Conservation (phyloP, 2,797 vertebrate genomes). For the Pelodytes ibericus region DNA sequence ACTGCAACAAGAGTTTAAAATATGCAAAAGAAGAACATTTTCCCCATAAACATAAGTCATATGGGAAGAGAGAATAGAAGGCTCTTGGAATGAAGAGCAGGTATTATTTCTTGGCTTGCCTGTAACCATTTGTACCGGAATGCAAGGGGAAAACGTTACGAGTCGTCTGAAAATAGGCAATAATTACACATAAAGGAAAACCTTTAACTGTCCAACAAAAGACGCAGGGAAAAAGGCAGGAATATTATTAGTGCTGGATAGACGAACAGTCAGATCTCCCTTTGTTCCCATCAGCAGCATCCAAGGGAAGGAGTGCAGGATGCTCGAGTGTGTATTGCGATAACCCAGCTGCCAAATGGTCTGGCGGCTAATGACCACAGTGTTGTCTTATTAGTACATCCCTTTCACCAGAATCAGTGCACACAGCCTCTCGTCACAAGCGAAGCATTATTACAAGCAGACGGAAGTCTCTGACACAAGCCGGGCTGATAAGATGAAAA, state of each 20-base stretch:
- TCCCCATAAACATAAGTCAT: background rate
- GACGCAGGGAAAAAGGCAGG: conserved; percentile 22
- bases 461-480: conserved; percentile 26
- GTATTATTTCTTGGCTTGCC: background rate
- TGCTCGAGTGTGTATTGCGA: conserved; percentile 16
- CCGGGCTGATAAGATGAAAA: conserved; percentile 39
- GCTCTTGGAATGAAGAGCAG: background rate
- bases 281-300: conserved; percentile 36
- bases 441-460: conserved; percentile 28
- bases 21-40: background rate
- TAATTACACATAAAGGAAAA: conserved; percentile 41
- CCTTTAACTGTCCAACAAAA: conserved; percentile 4
- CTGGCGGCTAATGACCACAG: conserved; percentile 33
- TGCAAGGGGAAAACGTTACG: conserved; percentile 13
- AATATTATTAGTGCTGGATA: conserved; percentile 40
- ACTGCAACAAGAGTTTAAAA: background rate
- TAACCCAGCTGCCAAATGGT: conserved; percentile 14
- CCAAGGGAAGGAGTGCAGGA: conserved; percentile 26
- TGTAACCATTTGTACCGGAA: background rate
- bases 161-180: conserved; percentile 18
- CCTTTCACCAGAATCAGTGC: conserved; percentile 38
- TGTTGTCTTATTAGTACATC: conserved; percentile 35
- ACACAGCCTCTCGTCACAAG: conserved; percentile 32
- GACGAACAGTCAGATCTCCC: conserved; percentile 25
- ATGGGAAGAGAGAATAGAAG: background rate